Conservation (phyloP, 2,113 vertebrate species). For the Pogonocichla stellata region DNA sequence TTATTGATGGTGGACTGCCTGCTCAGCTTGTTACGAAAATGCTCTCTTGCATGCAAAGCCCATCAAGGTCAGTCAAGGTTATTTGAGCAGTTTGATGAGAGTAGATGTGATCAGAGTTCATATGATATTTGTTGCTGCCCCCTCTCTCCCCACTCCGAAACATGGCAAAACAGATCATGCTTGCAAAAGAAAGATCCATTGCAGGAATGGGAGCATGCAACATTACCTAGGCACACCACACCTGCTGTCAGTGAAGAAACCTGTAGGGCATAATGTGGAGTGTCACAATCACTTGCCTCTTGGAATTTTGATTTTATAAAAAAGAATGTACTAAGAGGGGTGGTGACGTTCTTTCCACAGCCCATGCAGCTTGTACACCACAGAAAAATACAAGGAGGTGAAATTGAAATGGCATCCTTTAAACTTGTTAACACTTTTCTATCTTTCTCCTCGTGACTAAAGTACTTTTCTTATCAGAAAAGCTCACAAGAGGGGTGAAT, state of each 20-base stretch:
- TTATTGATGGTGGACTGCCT: background rate
- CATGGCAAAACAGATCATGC: background rate
- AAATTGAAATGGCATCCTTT: background rate
- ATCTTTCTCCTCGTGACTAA: background rate
- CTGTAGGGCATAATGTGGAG: too few relatives aligned
- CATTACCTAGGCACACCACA: background rate
- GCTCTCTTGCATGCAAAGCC: background rate
- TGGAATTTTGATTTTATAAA: background rate
- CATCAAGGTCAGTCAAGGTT: background rate
- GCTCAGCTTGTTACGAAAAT: background rate
- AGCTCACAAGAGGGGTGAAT: background rate
- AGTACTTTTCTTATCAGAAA: background rate
- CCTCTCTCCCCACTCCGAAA: background rate
- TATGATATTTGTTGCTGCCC: background rate
- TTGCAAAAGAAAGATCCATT: background rate
- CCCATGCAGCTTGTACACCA: background rate
- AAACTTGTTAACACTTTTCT: background rate
- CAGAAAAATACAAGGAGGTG: background rate
- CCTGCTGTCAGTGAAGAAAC: background rate
- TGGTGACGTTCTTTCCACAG: background rate
- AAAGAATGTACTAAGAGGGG: background rate
- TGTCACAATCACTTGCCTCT: background rate
- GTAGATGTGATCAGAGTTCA: background rate
- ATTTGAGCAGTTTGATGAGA: background rate
- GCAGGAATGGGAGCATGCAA: background rate